Conservation (phyloP, 2,888 invertebrate species). For the Strigamia transsilvanica region DNA sequence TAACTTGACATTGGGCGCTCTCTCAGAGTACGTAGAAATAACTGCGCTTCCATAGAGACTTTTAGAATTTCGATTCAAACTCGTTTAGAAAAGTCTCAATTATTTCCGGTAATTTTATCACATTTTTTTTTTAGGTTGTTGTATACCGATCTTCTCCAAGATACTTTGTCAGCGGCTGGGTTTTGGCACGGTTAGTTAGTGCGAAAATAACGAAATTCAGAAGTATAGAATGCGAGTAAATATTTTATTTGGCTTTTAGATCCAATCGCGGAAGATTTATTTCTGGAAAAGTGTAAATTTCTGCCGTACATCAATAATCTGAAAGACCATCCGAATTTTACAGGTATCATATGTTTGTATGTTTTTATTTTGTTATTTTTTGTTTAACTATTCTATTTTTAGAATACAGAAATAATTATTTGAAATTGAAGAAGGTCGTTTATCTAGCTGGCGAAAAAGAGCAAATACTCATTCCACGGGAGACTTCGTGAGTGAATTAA, state of each 20-base stretch:
- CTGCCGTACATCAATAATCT: not conserved
- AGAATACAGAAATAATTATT: no score
- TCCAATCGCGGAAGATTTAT: not conserved
- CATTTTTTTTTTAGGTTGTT: not conserved
- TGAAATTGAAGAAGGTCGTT: no score
- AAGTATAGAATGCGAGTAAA: not conserved
- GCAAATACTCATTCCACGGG: no score
- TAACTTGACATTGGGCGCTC: no score
- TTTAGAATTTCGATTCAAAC: not conserved
- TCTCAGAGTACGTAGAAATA: no score
- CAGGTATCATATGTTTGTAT: not conserved
- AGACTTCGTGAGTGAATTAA: not conserved
- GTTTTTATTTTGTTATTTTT: not conserved
- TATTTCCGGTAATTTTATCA: not conserved
- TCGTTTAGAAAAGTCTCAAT: no score
- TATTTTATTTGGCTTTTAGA: not conserved
- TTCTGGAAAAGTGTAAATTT: not conserved
- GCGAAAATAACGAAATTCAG: not conserved
- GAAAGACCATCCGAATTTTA: not conserved
- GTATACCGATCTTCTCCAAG: not conserved
- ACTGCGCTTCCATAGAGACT: not conserved
- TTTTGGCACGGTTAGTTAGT: not conserved
- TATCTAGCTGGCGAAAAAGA: no score
- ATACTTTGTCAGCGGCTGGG: not conserved
- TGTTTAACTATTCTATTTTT: not conserved